phyloP scores from a whole-genome alignment of 2,113 vertebrate genomes.

The Pseudorhombus dupliciocellatus region DNA sequence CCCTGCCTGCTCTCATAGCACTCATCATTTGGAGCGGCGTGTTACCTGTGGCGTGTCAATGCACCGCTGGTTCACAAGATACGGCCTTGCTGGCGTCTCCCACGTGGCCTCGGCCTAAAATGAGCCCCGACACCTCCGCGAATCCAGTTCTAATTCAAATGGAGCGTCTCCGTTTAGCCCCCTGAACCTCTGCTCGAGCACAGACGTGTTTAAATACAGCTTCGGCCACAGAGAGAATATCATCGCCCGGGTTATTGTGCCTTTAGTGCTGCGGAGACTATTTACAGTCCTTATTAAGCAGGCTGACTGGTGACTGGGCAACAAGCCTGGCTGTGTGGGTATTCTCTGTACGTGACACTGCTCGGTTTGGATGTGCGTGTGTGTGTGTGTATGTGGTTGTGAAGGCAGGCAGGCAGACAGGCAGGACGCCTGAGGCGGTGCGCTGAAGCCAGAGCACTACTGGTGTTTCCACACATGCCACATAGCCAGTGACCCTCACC shows the following conservation, averaged over 20 bases:
- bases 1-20: conserved; percentile 55
- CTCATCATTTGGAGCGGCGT: conserved; percentile 50
- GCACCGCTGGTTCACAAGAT: conserved; percentile 49
- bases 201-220: conserved; percentile 49
- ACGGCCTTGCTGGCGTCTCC: conserved; percentile 41
- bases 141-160: conserved; percentile 59
- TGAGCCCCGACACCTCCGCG: conserved; percentile 50
- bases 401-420: conserved; percentile 12
- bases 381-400: conserved; percentile 9
- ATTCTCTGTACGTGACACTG: conserved; percentile 41
- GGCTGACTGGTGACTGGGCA: conserved; percentile 64
- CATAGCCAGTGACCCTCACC: conserved; percentile 71
- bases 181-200: conserved; percentile 56
- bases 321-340: conserved; percentile 46
- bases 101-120: conserved; percentile 44
- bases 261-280: conserved; percentile 64
- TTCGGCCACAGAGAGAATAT: conserved; percentile 58
- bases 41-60: conserved; percentile 55
- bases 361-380: conserved; percentile 39
- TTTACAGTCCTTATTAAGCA: conserved; percentile 74
- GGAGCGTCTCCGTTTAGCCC: conserved; percentile 57
- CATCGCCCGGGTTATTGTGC: conserved; percentile 58
- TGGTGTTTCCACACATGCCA: conserved; percentile 77
- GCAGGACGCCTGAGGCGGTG: conserved; percentile 56
- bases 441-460: conserved; percentile 48